Evolutionary conservation across 2,797 vertebrate species (phyloP).

Genomic region (Rachycentron canadum): DNA sequence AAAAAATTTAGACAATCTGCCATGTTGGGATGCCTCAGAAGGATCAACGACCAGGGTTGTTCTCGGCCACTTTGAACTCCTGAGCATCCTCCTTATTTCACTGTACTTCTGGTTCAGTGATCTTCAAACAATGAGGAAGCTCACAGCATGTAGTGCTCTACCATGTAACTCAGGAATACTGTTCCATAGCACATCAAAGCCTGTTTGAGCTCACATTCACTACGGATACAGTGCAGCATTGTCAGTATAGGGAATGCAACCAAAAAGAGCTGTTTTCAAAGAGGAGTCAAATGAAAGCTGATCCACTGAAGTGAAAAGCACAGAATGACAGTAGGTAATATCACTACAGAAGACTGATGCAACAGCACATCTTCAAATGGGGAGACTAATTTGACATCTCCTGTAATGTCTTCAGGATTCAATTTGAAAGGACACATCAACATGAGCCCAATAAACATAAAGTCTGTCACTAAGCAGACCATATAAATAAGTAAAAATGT

Average conservation of each 20-base stretch:
- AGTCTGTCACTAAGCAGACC: slow-evolving; percentile 44
- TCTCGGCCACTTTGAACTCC: slow-evolving; percentile 43
- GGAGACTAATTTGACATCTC: slow-evolving; percentile 35
- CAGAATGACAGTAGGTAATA: slow-evolving; percentile 59
- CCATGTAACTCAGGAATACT: slow-evolving; percentile 53
- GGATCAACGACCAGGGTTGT: slow-evolving; percentile 28
- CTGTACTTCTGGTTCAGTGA: slow-evolving; percentile 8
- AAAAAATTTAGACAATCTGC: slow-evolving; percentile 51
- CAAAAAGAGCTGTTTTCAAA: slow-evolving; percentile 60
- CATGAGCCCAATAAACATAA: slow-evolving; percentile 45
- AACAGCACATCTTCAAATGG: slow-evolving; percentile 49
- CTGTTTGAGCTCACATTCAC: slow-evolving; percentile 64
- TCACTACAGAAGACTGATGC: slow-evolving; percentile 60
- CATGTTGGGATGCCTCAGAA: slow-evolving; percentile 33
- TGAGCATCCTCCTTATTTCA: slow-evolving; percentile 31
- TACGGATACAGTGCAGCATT: slow-evolving; percentile 65
- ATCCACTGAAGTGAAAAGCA: slow-evolving; percentile 59
- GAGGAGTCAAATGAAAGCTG: slow-evolving; percentile 66
- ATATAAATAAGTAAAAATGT: slow-evolving; percentile 58
- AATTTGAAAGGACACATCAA: slow-evolving; percentile 39
- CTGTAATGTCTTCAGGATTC: slow-evolving; percentile 44
- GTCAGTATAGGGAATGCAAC: slow-evolving; percentile 59
- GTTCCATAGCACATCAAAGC: slow-evolving; percentile 74
- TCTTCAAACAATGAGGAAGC: slow-evolving; percentile 56
- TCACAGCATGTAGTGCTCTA: slow-evolving; percentile 42